A percentile compares a stretch with the other conserved stretches of the same genome.
Evolutionary conservation across 2,888 invertebrate genomes (phyloP).

Genomic region (Meteorus colon): DNA sequence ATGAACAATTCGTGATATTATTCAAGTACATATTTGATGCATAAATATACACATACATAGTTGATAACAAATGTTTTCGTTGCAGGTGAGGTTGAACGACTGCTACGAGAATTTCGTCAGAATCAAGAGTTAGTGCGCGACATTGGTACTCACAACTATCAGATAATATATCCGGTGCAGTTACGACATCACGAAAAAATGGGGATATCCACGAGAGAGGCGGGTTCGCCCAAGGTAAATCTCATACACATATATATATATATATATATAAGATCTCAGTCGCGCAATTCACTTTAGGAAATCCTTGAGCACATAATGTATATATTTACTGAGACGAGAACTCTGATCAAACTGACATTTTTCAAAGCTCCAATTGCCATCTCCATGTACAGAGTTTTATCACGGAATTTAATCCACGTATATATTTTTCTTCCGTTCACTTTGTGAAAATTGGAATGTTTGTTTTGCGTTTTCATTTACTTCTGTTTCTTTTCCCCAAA

Average conservation of each 20-base stretch:
- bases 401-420: background rate
- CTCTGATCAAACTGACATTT: conserved; percentile 24
- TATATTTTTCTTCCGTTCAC: background rate
- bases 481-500: too few species aligned
- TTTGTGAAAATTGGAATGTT: background rate
- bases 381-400: background rate
- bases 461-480: background rate
- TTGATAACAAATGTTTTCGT: conserved; percentile 47
- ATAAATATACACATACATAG: background rate
- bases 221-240: conserved; percentile 88
- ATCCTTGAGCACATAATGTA: conserved; percentile 19
- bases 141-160: conserved; percentile 93
- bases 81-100: conserved; percentile 92
- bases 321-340: background rate
- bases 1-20: too few species aligned
- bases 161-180: conserved; percentile 96
- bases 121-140: conserved; percentile 94
- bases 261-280: background rate
- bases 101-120: conserved; percentile 91
- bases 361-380: conserved; percentile 12
- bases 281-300: conserved; percentile 1
- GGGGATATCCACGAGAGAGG: conserved; percentile 95
- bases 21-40: too few species aligned
- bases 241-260: conserved; percentile 27
- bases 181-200: conserved; percentile 95